phyloP scores from a whole-genome alignment of 2,888 invertebrate genomes.

The Myopa tessellatipennis region DNA sequence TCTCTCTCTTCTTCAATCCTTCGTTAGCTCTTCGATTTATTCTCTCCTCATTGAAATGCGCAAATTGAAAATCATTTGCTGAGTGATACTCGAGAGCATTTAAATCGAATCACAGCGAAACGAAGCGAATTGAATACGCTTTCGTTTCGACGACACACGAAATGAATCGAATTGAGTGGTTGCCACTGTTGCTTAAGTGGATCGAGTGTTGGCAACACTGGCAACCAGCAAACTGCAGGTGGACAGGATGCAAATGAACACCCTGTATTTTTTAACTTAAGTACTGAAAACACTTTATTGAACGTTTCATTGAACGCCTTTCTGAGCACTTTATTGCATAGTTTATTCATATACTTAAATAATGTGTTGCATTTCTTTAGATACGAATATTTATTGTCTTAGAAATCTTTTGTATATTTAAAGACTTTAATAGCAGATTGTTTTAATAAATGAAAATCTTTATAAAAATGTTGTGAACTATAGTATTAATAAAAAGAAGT shows the following conservation, averaged over 20 bases:
- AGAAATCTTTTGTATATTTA: neutral
- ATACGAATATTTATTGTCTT: too few relatives aligned
- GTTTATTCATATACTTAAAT: too few relatives aligned
- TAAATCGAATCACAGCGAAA: conserved; percentile 35
- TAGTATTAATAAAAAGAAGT: too few relatives aligned
- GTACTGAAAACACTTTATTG: too few relatives aligned
- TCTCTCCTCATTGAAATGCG: conserved; percentile 24
- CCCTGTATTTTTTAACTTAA: too few relatives aligned
- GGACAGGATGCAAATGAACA: too few relatives aligned
- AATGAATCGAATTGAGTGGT: conserved; percentile 35
- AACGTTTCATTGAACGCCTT: too few relatives aligned
- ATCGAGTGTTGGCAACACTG: neutral
- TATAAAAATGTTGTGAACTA: too few relatives aligned
- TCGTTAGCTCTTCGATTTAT: neutral
- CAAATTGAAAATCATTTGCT: conserved; percentile 37
- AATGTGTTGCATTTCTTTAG: too few relatives aligned
- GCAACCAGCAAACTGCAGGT: neutral
- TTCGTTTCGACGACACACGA: conserved; percentile 21
- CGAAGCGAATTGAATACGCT: conserved; percentile 22
- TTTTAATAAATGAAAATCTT: too few relatives aligned
- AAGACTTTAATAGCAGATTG: too few relatives aligned
- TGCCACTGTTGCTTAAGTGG: neutral
- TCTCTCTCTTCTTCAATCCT: neutral
- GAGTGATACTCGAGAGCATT: conserved; percentile 34
- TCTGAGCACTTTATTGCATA: too few relatives aligned